Conservation (phyloP, 2,797 vertebrate genomes). For the Amazonetta brasiliensis region DNA sequence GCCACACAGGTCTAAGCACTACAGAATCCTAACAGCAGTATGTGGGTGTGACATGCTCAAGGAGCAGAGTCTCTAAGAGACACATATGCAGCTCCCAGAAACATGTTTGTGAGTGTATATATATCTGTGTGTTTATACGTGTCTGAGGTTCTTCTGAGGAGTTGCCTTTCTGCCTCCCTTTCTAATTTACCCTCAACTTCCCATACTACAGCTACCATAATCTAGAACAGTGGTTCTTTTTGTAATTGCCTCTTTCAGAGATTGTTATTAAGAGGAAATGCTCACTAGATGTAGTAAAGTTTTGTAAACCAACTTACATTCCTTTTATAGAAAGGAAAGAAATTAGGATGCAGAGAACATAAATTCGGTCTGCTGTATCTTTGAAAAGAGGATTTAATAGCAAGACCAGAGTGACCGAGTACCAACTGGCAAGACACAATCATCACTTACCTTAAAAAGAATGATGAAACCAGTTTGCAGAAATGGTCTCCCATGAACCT, state of each 20-base stretch:
- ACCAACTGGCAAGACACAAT: not conserved
- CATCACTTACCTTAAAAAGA: not conserved
- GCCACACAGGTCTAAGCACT: not conserved
- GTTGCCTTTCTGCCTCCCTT: not conserved
- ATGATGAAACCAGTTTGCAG: not conserved
- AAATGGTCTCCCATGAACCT: not conserved
- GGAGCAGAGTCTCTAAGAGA: not conserved
- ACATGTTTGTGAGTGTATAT: not conserved
- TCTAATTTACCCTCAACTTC: not conserved
- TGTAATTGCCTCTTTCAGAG: not conserved
- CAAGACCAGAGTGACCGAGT: not conserved
- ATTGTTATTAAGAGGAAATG: not conserved
- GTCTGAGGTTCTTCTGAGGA: not conserved
- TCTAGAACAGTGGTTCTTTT: not conserved
- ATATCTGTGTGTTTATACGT: rapidly evolving
- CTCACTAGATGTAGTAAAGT: not conserved
- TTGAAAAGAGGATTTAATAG: not conserved
- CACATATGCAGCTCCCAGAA: not conserved
- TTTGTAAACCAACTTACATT: not conserved
- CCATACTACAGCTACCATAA: not conserved
- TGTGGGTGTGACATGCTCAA: not conserved
- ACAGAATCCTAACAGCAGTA: not conserved
- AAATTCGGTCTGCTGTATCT: not conserved
- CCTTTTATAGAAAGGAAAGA: not conserved
- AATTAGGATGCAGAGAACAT: not conserved